Base-by-base conservation (phyloP, 2,113 vertebrate species). In the Barnardius zonarius region DNA sequence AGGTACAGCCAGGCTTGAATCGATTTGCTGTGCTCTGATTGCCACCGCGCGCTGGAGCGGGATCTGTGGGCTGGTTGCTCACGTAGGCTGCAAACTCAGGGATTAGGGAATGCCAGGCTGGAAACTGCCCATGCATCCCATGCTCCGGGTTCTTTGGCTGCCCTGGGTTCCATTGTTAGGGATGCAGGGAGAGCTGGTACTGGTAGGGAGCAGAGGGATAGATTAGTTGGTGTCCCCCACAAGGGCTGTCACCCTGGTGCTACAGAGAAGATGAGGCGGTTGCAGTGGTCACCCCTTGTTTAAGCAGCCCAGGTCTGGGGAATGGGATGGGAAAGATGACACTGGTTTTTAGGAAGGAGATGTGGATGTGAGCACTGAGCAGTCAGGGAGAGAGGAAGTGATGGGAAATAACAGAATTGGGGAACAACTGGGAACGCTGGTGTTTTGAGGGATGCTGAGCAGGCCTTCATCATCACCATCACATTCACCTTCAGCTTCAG, bases 1-100 rank as follows among this genome's bases (percentile, higher is more conserved):
- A 93, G 82, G 73, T 83, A 67, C 20, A 33, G 90, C 66, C 13
- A 3, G 84, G 90, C 66, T 67, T 24, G 78, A 68, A 96, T 87
- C 25, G 85, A 91, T 96, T 95, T 74, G 93, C 90, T 0, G 61
- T 93, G 96, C 93, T 94, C 92, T 82, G 95, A 63, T 92, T 87
- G 87, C 70, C 62, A 24, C 86, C 13, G 63, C 63, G 8, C 0
- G 4, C 80, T 52, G 87, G 37, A 31, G 51, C 7, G 69, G 81
- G 81, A 41, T 37, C 49, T 69, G 81, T 30, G 22, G 83, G 46
- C 49, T 19, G 77, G 14, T 5, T 43, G 33, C 68, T 46, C 27
- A 9, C 0, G 0, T 23, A 73, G 52, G 88, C 61, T 89, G 73
- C 64, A 91, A 48, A 66, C 48, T 9, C 33, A 30, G 55, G 49